A percentile compares a stretch with the other conserved stretches of the same genome.
Conservation (phyloP, 2,888 invertebrate species). For the Zhengitettix transpicula region DNA sequence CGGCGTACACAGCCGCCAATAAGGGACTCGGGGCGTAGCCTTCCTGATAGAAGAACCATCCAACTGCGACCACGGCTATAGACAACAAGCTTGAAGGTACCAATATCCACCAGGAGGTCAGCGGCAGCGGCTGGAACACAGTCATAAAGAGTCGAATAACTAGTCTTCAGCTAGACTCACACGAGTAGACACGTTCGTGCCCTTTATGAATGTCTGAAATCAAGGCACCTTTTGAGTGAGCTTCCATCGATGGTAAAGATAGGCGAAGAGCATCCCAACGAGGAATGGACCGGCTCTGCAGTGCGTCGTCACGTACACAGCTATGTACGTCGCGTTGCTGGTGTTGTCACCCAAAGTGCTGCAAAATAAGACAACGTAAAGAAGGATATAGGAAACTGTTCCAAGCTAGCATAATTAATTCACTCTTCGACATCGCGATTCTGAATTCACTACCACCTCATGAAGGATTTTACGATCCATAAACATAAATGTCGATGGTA, state of each 20-base stretch:
- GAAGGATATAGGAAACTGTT: neutral
- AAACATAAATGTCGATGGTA: too few relatives aligned
- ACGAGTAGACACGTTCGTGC: too few relatives aligned
- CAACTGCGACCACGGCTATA: neutral
- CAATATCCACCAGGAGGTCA: neutral
- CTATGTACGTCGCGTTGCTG: constrained; percentile 5
- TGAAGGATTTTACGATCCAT: too few relatives aligned
- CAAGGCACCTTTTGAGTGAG: too few relatives aligned
- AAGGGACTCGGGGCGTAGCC: neutral
- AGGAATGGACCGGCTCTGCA: constrained; percentile 9
- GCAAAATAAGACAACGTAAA: neutral
- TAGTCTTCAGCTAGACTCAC: too few relatives aligned
- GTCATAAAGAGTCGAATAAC: too few relatives aligned
- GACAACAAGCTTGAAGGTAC: too few relatives aligned
- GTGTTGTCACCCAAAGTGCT: neutral
- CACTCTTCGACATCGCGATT: too few relatives aligned
- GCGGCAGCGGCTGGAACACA: neutral
- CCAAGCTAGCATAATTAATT: neutral
- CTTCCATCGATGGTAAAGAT: neutral
- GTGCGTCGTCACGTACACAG: constrained; percentile 8
- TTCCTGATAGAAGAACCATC: neutral
- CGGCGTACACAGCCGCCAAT: neutral
- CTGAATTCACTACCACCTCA: too few relatives aligned
- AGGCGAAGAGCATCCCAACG: constrained; percentile 9
- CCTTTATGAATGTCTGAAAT: too few relatives aligned